A percentile compares a stretch with the other conserved stretches of the same genome.
phyloP scores from a whole-genome alignment of 2,888 invertebrate species.

The Netelia virgata region DNA sequence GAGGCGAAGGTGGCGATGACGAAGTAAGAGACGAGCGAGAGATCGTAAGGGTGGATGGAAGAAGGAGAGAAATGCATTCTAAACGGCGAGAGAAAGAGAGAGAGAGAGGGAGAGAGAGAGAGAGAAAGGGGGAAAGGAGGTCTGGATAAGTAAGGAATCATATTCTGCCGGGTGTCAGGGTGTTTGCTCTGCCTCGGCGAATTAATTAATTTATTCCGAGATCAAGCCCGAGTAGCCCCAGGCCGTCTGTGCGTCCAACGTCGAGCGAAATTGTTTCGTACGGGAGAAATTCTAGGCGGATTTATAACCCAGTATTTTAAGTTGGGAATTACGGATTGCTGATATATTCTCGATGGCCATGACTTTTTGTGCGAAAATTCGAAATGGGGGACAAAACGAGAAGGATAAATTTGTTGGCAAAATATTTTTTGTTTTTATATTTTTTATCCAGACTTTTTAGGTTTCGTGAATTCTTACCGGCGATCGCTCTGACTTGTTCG shows the following conservation, averaged over 20 bases:
- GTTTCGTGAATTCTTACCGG: slow-evolving; percentile 87
- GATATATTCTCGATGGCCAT: too few species aligned
- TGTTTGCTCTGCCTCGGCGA: slow-evolving; percentile 81
- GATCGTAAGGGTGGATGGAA: slow-evolving; percentile 48
- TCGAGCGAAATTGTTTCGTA: slow-evolving; percentile 56
- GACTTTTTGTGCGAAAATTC: neutral
- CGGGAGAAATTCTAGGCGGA: slow-evolving; percentile 44
- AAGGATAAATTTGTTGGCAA: neutral
- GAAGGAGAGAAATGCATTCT: slow-evolving; percentile 39
- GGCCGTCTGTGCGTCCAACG: slow-evolving; percentile 68
- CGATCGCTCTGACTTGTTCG: slow-evolving; percentile 92
- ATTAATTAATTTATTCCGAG: slow-evolving; percentile 83
- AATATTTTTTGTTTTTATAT: too few species aligned
- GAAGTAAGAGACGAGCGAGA: slow-evolving; percentile 55
- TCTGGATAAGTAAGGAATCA: slow-evolving; percentile 82
- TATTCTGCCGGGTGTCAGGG: slow-evolving; percentile 82
- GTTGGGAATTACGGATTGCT: too few species aligned
- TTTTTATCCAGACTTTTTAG: neutral
- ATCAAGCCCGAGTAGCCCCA: slow-evolving; percentile 75
- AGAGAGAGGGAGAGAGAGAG: too few species aligned
- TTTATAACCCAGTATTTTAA: too few species aligned
- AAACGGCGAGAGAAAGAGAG: slow-evolving; percentile 50
- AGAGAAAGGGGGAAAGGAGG: slow-evolving; percentile 63
- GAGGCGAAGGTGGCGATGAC: slow-evolving; percentile 64
- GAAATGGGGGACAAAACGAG: slow-evolving; percentile 53